phyloP scores from a whole-genome alignment of 2,797 vertebrate species.

The Pyrocephalus nanus region DNA sequence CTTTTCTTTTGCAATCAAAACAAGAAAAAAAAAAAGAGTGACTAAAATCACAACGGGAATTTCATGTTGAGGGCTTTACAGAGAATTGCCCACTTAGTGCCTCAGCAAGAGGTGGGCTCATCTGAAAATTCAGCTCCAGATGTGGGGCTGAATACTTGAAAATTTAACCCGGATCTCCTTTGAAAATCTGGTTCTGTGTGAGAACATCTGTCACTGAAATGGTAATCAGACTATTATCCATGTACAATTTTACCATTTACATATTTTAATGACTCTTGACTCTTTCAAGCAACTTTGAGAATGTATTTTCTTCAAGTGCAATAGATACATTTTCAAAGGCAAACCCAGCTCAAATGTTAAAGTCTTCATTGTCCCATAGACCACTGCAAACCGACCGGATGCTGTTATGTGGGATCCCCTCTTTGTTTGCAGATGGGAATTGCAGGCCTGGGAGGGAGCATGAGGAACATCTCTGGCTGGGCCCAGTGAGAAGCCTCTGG shows the following conservation, averaged over 20 bases:
- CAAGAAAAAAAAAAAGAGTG: background rate
- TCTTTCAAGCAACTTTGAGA: conserved; percentile 54
- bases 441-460: fast-evolving
- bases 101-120: conserved; percentile 50
- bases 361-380: background rate
- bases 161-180: conserved; percentile 71
- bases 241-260: conserved; percentile 63
- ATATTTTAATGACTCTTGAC: conserved; percentile 70
- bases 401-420: background rate
- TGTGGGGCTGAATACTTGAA: conserved; percentile 67
- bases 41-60: background rate
- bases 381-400: fast-evolving
- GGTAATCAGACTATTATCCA: conserved; percentile 67
- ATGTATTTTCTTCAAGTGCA: background rate
- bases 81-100: conserved; percentile 52
- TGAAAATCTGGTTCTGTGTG: conserved; percentile 67
- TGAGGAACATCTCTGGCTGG: fast-evolving
- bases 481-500: fast-evolving
- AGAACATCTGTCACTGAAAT: conserved; percentile 70
- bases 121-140: conserved; percentile 68
- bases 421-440: fast-evolving
- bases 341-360: background rate
- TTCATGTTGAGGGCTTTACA: background rate
- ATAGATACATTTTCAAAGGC: background rate
- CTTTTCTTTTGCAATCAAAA: background rate